A percentile compares a stretch with the other conserved stretches of the same genome.
Evolutionary conservation across 2,888 invertebrate species (phyloP).

Genomic region (Scotopteryx bipunctaria): DNA sequence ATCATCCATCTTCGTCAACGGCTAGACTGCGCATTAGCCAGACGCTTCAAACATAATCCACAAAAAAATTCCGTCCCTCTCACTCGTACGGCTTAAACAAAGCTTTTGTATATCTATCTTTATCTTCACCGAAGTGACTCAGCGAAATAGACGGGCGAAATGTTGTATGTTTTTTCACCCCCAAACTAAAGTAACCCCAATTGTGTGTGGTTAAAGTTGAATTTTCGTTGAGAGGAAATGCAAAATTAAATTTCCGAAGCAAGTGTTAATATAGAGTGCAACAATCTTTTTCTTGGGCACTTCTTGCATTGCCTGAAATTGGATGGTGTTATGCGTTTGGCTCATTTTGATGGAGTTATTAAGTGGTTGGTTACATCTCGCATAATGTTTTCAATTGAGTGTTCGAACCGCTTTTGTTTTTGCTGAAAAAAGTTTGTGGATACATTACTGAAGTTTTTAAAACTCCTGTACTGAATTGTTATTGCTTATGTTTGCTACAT

Average conservation of each 20-base stretch:
- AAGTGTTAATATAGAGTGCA: slow-evolving; percentile 69
- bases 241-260: slow-evolving; percentile 68
- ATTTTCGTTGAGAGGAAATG: slow-evolving; percentile 23
- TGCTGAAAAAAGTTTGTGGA: neutral
- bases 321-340: slow-evolving; percentile 60
- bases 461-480: too few species aligned
- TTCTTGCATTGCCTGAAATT: slow-evolving; percentile 60
- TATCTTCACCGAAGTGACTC: slow-evolving; percentile 69
- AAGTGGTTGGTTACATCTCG: slow-evolving; percentile 56
- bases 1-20: slow-evolving; percentile 79
- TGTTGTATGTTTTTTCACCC: slow-evolving; percentile 47
- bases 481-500: too few species aligned
- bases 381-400: slow-evolving; percentile 39
- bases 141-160: slow-evolving; percentile 58
- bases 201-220: slow-evolving; percentile 22
- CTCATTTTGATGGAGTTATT: slow-evolving; percentile 55
- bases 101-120: slow-evolving; percentile 53
- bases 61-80: slow-evolving; percentile 54
- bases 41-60: slow-evolving; percentile 50
- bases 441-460: too few species aligned
- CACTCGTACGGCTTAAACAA: slow-evolving; percentile 43
- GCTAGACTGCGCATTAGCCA: slow-evolving; percentile 71
- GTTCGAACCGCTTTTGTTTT: slow-evolving; percentile 3
- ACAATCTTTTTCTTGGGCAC: slow-evolving; percentile 64
- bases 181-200: slow-evolving; percentile 5